Conservation (phyloP, 2,888 invertebrate species). For the Agrochola lota region DNA sequence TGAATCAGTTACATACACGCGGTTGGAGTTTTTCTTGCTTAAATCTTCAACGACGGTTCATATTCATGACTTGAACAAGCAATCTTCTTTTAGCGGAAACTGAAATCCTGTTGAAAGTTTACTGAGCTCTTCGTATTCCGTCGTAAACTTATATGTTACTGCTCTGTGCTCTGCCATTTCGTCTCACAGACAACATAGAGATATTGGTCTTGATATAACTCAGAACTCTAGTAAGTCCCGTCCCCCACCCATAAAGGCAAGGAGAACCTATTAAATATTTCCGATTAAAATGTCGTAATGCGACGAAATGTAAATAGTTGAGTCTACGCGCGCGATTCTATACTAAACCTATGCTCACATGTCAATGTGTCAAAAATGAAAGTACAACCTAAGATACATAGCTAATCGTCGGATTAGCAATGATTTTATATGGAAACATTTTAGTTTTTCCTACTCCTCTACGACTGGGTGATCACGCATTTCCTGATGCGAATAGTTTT, state of each 20-base stretch:
- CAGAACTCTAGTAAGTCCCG: neutral
- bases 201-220: neutral
- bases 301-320: conserved; percentile 18
- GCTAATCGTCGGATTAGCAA: neutral
- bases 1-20: neutral
- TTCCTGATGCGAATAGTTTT: neutral
- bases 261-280: conserved; percentile 27
- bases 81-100: neutral
- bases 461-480: neutral
- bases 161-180: neutral
- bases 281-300: conserved; percentile 22
- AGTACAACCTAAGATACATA: neutral
- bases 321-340: neutral
- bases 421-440: neutral
- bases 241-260: neutral
- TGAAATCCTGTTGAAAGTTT: neutral
- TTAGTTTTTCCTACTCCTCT: neutral
- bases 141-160: neutral
- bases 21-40: neutral
- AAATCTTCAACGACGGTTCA: neutral
- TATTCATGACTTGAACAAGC: neutral
- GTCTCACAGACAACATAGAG: neutral
- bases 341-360: conserved; percentile 13
- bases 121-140: neutral
- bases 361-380: neutral